Conservation (phyloP, 2,113 vertebrate genomes). For the Telmatochromis sp. region DNA sequence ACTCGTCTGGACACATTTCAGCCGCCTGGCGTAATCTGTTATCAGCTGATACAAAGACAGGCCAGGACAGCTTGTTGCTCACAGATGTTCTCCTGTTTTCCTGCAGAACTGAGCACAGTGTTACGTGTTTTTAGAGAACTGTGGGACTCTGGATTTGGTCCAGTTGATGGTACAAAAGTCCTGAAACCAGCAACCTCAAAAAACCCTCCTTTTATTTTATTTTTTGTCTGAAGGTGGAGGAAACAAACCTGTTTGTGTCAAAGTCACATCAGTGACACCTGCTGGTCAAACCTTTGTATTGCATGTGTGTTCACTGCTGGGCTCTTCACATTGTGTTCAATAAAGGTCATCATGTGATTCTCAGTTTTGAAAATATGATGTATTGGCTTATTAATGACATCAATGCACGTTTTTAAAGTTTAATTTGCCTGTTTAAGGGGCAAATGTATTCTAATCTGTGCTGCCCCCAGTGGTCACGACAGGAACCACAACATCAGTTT, state of each 20-base stretch:
- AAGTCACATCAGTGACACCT: background rate
- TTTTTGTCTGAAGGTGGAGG: background rate
- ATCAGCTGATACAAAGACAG: background rate
- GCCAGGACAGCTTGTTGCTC: background rate
- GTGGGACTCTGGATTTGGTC: background rate
- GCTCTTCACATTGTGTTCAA: background rate
- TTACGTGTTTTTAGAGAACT: background rate
- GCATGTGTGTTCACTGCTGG: background rate
- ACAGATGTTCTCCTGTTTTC: background rate
- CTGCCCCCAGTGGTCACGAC: background rate
- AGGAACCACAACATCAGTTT: background rate
- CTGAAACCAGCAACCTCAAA: slow-evolving; percentile 12
- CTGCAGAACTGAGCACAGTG: background rate
- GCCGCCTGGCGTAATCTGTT: background rate
- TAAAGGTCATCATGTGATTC: slow-evolving; percentile 4
- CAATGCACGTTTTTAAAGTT: rapidly evolving
- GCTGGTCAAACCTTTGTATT: background rate
- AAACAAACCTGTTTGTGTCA: background rate
- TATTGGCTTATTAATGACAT: background rate
- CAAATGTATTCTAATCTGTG: background rate
- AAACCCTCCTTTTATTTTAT: background rate
- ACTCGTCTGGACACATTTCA: background rate
- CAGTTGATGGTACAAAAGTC: slow-evolving; percentile 34
- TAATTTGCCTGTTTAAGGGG: background rate
- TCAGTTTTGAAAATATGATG: background rate